Evolutionary conservation across 2,797 vertebrate genomes (phyloP).

Genomic region (Spatula clypeata): DNA sequence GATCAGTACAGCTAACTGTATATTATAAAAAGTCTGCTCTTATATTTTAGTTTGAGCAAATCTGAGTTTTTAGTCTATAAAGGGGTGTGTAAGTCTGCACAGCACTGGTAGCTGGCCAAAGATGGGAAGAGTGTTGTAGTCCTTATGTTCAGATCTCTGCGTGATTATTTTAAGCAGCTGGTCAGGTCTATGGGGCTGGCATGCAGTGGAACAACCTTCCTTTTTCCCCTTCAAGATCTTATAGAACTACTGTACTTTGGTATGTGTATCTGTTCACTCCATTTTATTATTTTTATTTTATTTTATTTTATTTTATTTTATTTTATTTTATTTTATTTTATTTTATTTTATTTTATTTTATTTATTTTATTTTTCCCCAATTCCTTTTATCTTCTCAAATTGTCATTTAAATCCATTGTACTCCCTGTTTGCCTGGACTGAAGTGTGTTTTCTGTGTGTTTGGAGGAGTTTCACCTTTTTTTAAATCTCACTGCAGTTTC

Average conservation of each 20-base stretch:
- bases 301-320: background rate
- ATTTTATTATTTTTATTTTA: background rate
- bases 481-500: background rate
- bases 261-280: background rate
- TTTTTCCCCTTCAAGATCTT: background rate
- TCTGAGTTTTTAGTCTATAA: background rate
- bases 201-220: background rate
- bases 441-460: rapidly evolving
- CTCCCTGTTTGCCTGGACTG: background rate
- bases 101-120: background rate
- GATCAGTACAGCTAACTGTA: too few relatives aligned
- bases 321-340: background rate
- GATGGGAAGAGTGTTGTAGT: background rate
- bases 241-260: background rate
- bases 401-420: background rate
- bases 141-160: background rate
- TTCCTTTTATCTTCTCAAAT: background rate
- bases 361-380: background rate
- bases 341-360: background rate
- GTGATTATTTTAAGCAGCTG: background rate
- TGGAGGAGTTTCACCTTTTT: background rate
- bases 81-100: background rate
- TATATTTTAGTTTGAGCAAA: background rate
- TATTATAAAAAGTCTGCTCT: background rate
- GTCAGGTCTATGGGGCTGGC: background rate